Base-by-base conservation (phyloP, 2,888 invertebrate species). In the Megaustenia siamemsis region DNA sequence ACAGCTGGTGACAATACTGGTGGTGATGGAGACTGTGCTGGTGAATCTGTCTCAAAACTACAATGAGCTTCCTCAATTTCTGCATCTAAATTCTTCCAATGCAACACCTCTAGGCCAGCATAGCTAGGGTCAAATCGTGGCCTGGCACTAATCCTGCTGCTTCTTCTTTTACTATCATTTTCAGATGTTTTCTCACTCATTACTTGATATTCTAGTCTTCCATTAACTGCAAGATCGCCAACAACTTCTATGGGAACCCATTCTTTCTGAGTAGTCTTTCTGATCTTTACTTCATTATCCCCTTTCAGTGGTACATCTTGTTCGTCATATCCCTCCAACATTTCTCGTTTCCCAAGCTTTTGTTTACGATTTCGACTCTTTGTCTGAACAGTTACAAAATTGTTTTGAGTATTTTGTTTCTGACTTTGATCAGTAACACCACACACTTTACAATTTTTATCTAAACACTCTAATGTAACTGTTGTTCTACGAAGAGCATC, bases 181-280 rank as follows among this genome's bases (percentile, higher is more conserved):
- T 28, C 56, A 15, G 45, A 40, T 38, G 71, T 53, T 38, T 56
- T 40, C 10, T 24, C 40, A 10, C 43, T 35, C 15, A 21, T 49
- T 3, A 35, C 0, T 28, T 68, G 45, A 43, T 43, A n/a, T 66
- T 78, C 78, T 43, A 78, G 43, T 28, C 45, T 63, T 43, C 78
- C 78, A 43, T 45, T 35, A 18, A 78, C 18, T 28, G 78, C 45
- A 60, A 78, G 63, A 66, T 78, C 78, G 18, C 78, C 78, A 8
- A 66, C 43, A 43, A 78, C 78, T 43, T 78, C 78, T 28, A 66
- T 15, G 43, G 78, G 78, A 60, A 78, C 78, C 78, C 78, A 78
- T 8, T n/a, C 43, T 43, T 63, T 80, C 35, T 80, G n/a, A 3
- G 4, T 18, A 38, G n/a, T 8, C 40, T 68, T 35, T 3, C 38